Evolutionary conservation across 2,888 invertebrate genomes (phyloP).

Genomic region (Ryuthela nishihirai): DNA sequence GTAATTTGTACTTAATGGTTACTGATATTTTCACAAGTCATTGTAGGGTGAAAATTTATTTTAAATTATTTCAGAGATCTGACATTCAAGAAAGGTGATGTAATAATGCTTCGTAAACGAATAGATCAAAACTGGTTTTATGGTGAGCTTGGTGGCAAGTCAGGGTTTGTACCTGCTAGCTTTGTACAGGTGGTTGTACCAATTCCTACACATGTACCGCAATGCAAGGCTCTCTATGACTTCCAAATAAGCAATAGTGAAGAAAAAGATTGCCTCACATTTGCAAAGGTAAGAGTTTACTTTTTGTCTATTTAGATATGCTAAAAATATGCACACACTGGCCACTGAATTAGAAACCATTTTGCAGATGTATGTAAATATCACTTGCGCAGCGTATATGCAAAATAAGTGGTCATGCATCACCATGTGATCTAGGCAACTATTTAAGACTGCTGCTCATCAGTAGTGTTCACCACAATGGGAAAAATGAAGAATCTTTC

Average conservation of each 20-base stretch:
- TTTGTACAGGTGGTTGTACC: slow-evolving; percentile 67
- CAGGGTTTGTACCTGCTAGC: slow-evolving; percentile 77
- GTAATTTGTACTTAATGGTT: too few species aligned
- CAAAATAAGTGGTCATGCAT: too few species aligned
- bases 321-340: too few species aligned
- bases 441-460: too few species aligned
- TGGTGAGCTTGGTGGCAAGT: slow-evolving; percentile 72
- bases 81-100: slow-evolving; percentile 79
- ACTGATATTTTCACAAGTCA: too few species aligned
- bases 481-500: too few species aligned
- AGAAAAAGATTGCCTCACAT: slow-evolving; percentile 86
- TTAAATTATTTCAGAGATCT: slow-evolving; percentile 70
- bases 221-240: slow-evolving; percentile 84
- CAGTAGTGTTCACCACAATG: too few species aligned
- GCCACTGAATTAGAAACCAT: too few species aligned
- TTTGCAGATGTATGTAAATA: too few species aligned
- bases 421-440: too few species aligned
- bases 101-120: slow-evolving; percentile 71
- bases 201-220: slow-evolving; percentile 59
- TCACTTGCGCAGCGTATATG: too few species aligned
- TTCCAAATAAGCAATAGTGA: slow-evolving; percentile 85
- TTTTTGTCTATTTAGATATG: slow-evolving; percentile 1
- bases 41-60: too few species aligned
- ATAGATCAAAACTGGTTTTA: slow-evolving; percentile 83
- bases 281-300: slow-evolving; percentile 66